phyloP scores from a whole-genome alignment of 2,888 invertebrate species.

The Zygaena filipendulae region DNA sequence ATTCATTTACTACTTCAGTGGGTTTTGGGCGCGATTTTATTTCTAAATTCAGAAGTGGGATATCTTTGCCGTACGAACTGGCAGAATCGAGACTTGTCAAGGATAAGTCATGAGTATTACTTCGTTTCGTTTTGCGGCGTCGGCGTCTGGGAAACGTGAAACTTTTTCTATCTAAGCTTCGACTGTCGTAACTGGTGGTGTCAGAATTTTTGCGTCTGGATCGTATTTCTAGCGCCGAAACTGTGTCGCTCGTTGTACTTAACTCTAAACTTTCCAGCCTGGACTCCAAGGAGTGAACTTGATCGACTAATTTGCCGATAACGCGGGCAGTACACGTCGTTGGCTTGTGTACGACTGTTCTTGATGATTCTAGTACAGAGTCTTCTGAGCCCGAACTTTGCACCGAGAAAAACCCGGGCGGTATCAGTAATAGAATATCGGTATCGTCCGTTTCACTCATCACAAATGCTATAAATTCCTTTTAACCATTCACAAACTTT shows the following conservation, averaged over 20 bases:
- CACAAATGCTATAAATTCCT: constrained; percentile 26
- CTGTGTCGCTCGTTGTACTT: constrained; percentile 30
- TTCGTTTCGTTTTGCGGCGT: constrained; percentile 34
- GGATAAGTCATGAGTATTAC: constrained; percentile 30
- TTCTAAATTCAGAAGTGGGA: constrained; percentile 30
- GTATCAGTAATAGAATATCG: constrained; percentile 81
- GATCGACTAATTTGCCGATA: constrained; percentile 66
- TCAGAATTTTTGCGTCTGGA: constrained; percentile 30
- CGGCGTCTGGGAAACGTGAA: constrained; percentile 53
- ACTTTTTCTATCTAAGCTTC: constrained; percentile 40
- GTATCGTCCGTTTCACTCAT: constrained; percentile 80
- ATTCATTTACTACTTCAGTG: constrained; percentile 25
- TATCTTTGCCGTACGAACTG: constrained; percentile 18
- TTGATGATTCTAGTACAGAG: constrained; percentile 47
- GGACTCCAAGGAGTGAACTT: constrained; percentile 72
- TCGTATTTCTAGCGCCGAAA: constrained; percentile 28
- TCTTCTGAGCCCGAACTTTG: constrained; percentile 68
- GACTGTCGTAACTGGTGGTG: constrained; percentile 39
- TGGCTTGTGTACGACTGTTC: constrained; percentile 56
- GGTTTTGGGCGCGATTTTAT: constrained; percentile 14
- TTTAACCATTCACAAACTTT: constrained; percentile 17
- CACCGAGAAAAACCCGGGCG: constrained; percentile 79
- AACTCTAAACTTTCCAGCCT: constrained; percentile 53
- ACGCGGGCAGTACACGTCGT: constrained; percentile 57
- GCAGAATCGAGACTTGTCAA: constrained; percentile 38